Evolutionary conservation across 2,888 invertebrate species (phyloP).

Genomic region (Allacma fusca): DNA sequence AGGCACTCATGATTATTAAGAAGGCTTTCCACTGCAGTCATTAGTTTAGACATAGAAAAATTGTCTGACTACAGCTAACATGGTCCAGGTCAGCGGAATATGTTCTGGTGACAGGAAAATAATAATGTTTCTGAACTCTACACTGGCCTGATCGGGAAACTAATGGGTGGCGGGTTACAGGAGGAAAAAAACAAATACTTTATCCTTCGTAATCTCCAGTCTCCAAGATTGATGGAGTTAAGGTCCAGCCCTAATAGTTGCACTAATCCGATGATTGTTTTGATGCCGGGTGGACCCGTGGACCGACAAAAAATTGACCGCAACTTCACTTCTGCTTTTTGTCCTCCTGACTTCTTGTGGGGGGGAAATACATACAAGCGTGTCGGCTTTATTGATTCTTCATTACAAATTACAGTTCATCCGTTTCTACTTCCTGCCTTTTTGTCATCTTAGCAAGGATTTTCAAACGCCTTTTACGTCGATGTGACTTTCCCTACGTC

Average conservation of each 20-base stretch:
- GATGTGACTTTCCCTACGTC: background rate
- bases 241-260: conserved; percentile 12
- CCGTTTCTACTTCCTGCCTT: background rate
- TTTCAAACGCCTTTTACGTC: background rate
- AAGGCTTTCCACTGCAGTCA: conserved; percentile 10
- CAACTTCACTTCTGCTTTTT: background rate
- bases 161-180: conserved; percentile 30
- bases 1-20: conserved; percentile 13
- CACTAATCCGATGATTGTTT: conserved; percentile 41
- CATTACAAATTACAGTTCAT: conserved; percentile 1
- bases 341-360: background rate
- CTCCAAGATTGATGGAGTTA: conserved; percentile 33
- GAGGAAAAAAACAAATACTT: conserved; percentile 41
- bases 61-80: conserved; percentile 34
- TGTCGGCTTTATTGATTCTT: background rate
- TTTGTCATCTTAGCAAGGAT: background rate
- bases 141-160: conserved; percentile 12
- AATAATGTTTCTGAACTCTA: background rate
- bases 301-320: background rate
- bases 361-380: background rate
- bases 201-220: conserved; percentile 33
- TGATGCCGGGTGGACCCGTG: background rate
- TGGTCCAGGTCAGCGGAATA: conserved; percentile 29
- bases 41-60: conserved; percentile 32
- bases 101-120: conserved; percentile 33